phyloP scores from a whole-genome alignment of 2,113 vertebrate genomes.

The Hiodon tergisus region DNA sequence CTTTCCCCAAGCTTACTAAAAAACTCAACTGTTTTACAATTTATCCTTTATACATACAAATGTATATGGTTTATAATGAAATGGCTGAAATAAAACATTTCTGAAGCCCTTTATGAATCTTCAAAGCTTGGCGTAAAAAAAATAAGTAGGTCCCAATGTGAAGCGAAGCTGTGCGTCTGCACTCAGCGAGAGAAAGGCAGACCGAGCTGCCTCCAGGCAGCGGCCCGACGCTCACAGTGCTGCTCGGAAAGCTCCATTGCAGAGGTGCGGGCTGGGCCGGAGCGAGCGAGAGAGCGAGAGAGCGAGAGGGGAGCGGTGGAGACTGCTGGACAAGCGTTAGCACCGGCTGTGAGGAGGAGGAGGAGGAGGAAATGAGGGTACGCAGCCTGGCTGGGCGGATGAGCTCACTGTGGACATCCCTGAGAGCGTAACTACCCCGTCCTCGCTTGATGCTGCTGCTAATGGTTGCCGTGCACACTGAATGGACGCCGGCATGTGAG shows the following conservation, averaged over 20 bases:
- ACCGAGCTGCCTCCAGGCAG: not conserved
- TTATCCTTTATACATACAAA: not conserved
- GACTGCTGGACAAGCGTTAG: conserved; percentile 18
- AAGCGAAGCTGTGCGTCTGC: not conserved
- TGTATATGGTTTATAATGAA: no score
- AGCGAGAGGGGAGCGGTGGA: conserved; percentile 23
- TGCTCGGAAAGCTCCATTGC: not conserved
- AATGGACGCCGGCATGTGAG: conserved; percentile 65
- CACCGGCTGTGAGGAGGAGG: conserved; percentile 25
- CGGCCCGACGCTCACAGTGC: not conserved
- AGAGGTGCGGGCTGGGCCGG: conserved; percentile 3
- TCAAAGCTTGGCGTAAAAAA: not conserved
- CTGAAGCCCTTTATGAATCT: no score
- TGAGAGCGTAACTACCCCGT: conserved; percentile 22
- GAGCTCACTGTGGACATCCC: conserved; percentile 31
- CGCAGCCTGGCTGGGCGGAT: conserved; percentile 2
- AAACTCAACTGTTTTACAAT: not conserved
- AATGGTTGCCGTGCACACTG: conserved; percentile 60
- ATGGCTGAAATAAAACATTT: no score
- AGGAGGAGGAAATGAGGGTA: conserved; percentile 7
- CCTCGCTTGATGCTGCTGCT: conserved; percentile 32
- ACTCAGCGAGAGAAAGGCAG: not conserved
- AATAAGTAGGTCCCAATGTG: not conserved
- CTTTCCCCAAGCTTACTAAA: not conserved
- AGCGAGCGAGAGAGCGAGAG: conserved; percentile 24